A percentile compares a stretch with the other conserved stretches of the same genome.
Conservation (phyloP, 2,113 vertebrate species). For the Lamprotornis superbus region DNA sequence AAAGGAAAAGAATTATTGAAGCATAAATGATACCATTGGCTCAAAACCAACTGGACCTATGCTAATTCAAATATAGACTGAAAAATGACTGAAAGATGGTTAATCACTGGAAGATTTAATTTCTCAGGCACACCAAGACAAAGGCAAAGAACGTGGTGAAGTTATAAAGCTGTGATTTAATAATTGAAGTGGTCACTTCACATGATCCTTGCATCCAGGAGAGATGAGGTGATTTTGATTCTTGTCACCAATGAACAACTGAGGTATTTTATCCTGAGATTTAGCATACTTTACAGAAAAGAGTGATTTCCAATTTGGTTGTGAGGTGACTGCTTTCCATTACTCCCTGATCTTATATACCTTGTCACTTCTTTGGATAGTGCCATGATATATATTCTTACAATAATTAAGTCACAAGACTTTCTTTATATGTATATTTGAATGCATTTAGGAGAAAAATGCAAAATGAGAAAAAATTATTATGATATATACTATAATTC, state of each 20-base stretch:
- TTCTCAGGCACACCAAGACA: not conserved
- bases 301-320: not conserved
- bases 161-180: not conserved
- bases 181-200: not conserved
- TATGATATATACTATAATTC: not conserved
- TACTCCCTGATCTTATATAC: not conserved
- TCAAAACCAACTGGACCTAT: not conserved
- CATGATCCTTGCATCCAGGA: not conserved
- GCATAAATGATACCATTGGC: not conserved
- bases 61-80: not conserved
- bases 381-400: not conserved
- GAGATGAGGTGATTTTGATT: not conserved
- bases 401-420: not conserved
- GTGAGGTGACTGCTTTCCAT: not conserved
- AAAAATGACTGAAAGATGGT: not conserved
- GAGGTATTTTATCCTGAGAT: not conserved
- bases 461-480: not conserved
- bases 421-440: not conserved
- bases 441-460: not conserved
- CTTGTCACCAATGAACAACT: not conserved
- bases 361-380: not conserved
- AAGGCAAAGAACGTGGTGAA: not conserved
- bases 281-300: not conserved
- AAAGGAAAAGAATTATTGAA: conserved; percentile 23
- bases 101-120: not conserved